These are phyloP conservation scores for Borostomias antarcticus DNA, from an alignment of 2,797 vertebrate genomes.

Conservation along the genomic window DNA sequence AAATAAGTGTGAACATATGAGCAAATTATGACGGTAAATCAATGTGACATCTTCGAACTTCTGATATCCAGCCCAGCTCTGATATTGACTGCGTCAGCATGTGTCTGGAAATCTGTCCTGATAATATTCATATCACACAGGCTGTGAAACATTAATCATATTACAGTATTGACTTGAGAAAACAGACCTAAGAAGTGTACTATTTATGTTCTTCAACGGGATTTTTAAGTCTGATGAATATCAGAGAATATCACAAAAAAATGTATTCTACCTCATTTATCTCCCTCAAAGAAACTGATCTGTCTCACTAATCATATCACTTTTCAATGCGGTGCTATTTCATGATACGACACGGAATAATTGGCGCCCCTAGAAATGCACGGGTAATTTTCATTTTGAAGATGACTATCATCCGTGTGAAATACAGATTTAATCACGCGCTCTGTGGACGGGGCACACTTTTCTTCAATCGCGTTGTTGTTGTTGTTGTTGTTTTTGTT, in stretches of 20 bases:
- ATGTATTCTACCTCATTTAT: not conserved
- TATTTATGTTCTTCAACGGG: no score
- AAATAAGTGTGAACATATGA: not conserved
- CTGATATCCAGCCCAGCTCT: not conserved
- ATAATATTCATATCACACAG: not conserved
- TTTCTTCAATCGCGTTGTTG: not conserved
- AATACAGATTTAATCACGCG: conserved; percentile 58
- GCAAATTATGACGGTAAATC: not conserved
- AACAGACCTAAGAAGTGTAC: no score
- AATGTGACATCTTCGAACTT: no score
- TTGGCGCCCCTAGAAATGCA: not conserved
- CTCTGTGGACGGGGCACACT: conserved; percentile 44
- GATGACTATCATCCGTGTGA: conserved; percentile 45
- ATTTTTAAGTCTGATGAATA: no score
- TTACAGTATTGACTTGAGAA: not conserved
- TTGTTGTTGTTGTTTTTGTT: conserved; percentile 24
- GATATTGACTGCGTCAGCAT: not conserved
- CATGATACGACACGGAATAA: not conserved
- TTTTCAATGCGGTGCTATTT: not conserved
- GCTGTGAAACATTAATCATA: not conserved
- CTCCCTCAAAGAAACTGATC: not conserved
- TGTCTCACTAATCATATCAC: not conserved
- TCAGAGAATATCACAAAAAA: not conserved
- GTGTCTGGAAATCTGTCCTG: not conserved
- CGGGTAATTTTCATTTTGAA: conserved; percentile 32